Percentiles rank a stretch among this genome's conserved stretches.
These are phyloP conservation scores for Sarcophilus harrisii DNA, from an alignment of 2,797 vertebrate genomes.

Conservation along the genomic window DNA sequence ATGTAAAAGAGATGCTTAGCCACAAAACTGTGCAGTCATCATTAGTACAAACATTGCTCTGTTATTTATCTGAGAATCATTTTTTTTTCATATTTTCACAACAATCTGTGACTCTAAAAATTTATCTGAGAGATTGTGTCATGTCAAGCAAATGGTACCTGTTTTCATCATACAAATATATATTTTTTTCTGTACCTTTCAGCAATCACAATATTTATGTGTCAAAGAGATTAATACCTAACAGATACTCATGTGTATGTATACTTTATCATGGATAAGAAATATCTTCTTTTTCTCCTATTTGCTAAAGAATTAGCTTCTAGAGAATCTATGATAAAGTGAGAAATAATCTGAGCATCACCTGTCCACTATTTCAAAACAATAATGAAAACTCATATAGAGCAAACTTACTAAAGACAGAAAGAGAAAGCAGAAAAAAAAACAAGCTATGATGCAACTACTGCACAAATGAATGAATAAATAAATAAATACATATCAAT, in stretches of 20 bases:
- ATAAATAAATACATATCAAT: not conserved
- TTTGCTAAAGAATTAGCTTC: not conserved
- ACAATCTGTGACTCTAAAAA: not conserved
- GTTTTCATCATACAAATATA: not conserved
- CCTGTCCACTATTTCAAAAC: not conserved
- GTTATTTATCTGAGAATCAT: not conserved
- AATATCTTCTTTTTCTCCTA: not conserved
- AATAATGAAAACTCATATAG: not conserved
- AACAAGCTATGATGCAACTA: no score
- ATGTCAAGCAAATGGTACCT: not conserved
- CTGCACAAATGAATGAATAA: not conserved
- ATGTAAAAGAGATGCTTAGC: not conserved
- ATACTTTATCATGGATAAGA: not conserved
- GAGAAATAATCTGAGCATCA: no score
- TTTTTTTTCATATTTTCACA: not conserved
- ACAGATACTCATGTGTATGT: not conserved
- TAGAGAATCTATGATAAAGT: not conserved
- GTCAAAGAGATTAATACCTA: not conserved
- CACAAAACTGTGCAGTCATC: not conserved
- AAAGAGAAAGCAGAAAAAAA: not conserved
- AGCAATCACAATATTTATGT: not conserved
- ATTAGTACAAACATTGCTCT: not conserved
- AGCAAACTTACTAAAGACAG: not conserved
- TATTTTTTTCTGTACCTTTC: not conserved
- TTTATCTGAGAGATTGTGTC: not conserved